Conservation (phyloP, 2,888 invertebrate genomes). For the Lepidocyrtinus sp. region DNA sequence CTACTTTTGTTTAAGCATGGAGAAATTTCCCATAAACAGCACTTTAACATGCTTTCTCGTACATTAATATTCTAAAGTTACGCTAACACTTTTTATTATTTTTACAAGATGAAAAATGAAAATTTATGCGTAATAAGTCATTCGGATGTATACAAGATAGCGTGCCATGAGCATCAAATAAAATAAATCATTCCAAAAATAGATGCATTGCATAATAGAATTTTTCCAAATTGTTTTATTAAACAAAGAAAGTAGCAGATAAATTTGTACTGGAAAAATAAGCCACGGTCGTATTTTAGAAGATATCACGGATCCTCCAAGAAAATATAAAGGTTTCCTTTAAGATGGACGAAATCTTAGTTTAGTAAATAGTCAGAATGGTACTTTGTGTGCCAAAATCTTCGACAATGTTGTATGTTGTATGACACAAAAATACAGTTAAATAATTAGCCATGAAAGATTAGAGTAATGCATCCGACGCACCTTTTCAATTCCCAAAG, state of each 20-base stretch:
- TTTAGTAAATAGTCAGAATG: too few species aligned
- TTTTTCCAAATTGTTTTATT: constrained; percentile 1
- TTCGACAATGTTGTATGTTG: too few species aligned
- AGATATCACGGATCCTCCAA: neutral
- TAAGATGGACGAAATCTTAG: too few species aligned
- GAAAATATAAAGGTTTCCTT: too few species aligned
- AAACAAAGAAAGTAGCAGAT: neutral
- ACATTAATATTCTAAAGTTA: neutral
- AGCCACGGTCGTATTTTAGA: neutral
- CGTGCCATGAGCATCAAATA: constrained; percentile 15
- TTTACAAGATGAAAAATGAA: constrained; percentile 30
- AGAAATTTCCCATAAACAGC: constrained; percentile 18
- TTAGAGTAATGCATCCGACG: too few species aligned
- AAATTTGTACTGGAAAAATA: neutral
- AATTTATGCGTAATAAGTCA: constrained; percentile 32
- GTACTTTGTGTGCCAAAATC: too few species aligned
- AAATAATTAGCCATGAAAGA: too few species aligned
- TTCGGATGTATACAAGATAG: neutral
- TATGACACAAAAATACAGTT: too few species aligned
- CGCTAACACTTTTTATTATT: neutral
- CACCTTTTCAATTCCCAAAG: neutral
- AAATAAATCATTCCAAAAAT: constrained; percentile 35
- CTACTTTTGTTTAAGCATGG: neutral
- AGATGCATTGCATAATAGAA: constrained; percentile 1
- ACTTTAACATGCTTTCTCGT: neutral